phyloP scores from a whole-genome alignment of 1,140 invertebrate genomes.

The Nasonia longicornis region DNA sequence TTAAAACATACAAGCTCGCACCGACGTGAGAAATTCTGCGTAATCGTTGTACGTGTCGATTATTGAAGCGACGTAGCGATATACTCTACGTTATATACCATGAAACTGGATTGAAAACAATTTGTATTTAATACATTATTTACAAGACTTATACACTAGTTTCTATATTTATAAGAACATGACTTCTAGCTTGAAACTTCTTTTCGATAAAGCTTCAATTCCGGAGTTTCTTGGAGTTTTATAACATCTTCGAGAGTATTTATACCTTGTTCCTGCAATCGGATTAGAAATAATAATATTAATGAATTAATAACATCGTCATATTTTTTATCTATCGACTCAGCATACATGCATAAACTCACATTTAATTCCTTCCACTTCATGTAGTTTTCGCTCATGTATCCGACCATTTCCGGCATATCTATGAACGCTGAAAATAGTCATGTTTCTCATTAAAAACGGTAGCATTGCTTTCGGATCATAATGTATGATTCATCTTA shows the following conservation, averaged over 20 bases:
- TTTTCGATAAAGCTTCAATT: conserved; percentile 50
- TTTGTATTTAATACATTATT: neutral
- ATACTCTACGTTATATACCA: no score
- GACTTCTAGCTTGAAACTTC: neutral
- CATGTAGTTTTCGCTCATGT: conserved; percentile 86
- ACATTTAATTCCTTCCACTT: conserved; percentile 84
- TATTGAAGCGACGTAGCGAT: no score
- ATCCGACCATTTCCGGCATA: conserved; percentile 87
- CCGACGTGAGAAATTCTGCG: no score
- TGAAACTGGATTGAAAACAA: neutral
- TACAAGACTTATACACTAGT: neutral
- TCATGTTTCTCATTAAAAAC: conserved; percentile 19
- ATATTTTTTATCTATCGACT: neutral
- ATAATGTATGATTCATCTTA: neutral
- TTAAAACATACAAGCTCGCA: no score
- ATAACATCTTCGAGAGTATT: conserved; percentile 76
- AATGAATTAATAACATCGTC: neutral
- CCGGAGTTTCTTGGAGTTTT: conserved; percentile 61
- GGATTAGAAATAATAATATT: neutral
- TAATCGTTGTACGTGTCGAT: no score
- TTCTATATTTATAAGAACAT: neutral
- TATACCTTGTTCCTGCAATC: conserved; percentile 75
- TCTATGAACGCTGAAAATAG: conserved; percentile 84
- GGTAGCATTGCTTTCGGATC: conserved; percentile 36
- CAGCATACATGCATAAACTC: neutral